A percentile compares a stretch with the other conserved stretches of the same genome.
Evolutionary conservation across 2,888 invertebrate genomes (phyloP).

Genomic region (Micoletzkya japonica): DNA sequence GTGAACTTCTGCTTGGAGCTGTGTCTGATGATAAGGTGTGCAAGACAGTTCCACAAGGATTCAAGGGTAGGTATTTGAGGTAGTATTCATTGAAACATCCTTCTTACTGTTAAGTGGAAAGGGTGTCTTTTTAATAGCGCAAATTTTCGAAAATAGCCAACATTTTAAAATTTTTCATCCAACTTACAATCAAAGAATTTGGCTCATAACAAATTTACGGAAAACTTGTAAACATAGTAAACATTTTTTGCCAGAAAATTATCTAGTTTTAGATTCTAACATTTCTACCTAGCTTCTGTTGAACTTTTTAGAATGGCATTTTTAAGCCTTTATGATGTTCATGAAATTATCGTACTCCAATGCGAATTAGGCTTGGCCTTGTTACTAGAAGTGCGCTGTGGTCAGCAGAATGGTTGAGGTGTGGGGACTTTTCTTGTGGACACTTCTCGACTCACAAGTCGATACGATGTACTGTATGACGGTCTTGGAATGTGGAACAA

Average conservation of each 20-base stretch:
- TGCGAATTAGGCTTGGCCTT: too few relatives aligned
- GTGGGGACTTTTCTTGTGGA: conserved; percentile 40
- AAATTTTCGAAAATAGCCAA: too few relatives aligned
- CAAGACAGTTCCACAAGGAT: conserved; percentile 34
- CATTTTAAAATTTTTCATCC: too few relatives aligned
- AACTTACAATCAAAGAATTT: too few relatives aligned
- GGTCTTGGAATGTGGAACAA: conserved; percentile 39
- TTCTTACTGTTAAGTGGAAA: too few relatives aligned
- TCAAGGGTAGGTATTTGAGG: conserved; percentile 26
- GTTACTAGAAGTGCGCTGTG: too few relatives aligned
- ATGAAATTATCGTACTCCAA: not conserved
- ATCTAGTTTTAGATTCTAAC: not conserved
- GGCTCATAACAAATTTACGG: too few relatives aligned
- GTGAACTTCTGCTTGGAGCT: conserved; percentile 39
- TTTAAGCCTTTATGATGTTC: not conserved
- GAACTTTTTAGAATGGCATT: not conserved
- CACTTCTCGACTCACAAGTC: not conserved
- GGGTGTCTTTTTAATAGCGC: too few relatives aligned
- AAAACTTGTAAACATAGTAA: too few relatives aligned
- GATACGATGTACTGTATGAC: conserved; percentile 27
- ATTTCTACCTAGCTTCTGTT: not conserved
- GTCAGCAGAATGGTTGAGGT: too few relatives aligned
- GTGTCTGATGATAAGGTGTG: conserved; percentile 37
- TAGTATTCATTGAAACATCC: conserved; percentile 1
- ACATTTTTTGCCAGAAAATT: too few relatives aligned